Percentiles rank a stretch among this genome's conserved stretches.
Evolutionary conservation across 2,113 vertebrate genomes (phyloP).

Genomic region (Trogon surrucura): DNA sequence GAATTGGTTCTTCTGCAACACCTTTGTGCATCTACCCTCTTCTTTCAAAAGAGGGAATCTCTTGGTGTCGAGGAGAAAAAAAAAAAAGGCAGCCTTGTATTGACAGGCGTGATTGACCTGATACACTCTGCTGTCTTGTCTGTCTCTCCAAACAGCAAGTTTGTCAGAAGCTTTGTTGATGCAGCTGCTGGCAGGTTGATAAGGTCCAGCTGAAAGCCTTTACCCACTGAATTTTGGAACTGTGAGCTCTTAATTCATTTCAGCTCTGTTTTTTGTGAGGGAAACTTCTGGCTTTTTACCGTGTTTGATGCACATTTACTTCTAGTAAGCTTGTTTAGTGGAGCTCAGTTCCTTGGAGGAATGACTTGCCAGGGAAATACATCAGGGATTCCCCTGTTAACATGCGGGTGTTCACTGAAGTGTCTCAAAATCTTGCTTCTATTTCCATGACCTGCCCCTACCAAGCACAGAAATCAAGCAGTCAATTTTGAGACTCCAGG

Average conservation of each 20-base stretch:
- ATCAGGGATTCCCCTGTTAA: slow-evolving; percentile 22
- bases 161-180: background rate
- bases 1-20: background rate
- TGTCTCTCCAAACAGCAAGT: background rate
- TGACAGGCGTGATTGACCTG: background rate
- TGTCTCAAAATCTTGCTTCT: background rate
- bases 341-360: background rate
- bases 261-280: background rate
- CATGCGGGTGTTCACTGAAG: background rate
- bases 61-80: background rate
- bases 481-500: background rate
- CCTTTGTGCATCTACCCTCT: background rate
- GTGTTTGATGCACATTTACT: background rate
- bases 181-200: background rate
- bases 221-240: background rate
- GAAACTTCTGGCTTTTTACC: background rate
- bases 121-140: background rate
- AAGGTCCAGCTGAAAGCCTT: background rate
- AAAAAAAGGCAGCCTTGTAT: background rate
- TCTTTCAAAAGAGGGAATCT: background rate
- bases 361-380: background rate
- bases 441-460: background rate
- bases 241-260: background rate
- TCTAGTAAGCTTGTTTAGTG: background rate
- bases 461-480: background rate